Base-by-base conservation (phyloP, 2,797 vertebrate genomes). In the Paguma larvata region DNA sequence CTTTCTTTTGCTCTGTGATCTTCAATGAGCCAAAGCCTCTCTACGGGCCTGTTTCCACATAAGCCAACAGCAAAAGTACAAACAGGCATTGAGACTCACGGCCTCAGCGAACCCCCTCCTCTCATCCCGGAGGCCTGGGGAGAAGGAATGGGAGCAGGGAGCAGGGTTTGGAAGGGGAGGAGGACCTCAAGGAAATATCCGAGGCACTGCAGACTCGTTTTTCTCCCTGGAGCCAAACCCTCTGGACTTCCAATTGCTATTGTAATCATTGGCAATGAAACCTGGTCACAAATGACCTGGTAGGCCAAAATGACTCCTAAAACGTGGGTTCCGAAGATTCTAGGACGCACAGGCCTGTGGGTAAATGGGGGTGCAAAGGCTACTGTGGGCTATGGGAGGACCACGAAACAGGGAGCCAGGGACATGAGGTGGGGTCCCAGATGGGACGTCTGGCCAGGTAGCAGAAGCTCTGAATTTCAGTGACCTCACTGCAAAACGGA, bases 1-100 rank as follows among this genome's bases (percentile, higher is more conserved):
- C 51, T 53, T 46, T 87, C 65, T 67, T 94, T 73, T 30, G 86
- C 48, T 93, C 65, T 91, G 68, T 62, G 46, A 87, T 80, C 48
- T 44, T 44, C 48, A 9, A n/a, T 13, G 23, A 94, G 44, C 46
- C 77, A 78, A 72, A 92, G 34, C 32, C 34, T 92, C 53, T 83
- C 87, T 88, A 12, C 3, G 3, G 65, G 21, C 46, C 77, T 92
- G 92, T 88, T 63, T 82, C 80, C 67, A 68, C 63, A 83, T n/a
- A 6, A 53, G 12, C 46, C 78, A 86, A 87, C 6, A 85, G 53
- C 34, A 89, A 41, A 91, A 73, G 19, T 63, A 72, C 67, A 85
- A 1, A 56, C 34, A 46, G 82, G 46, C 67, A 32, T 14, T 30
- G 0, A 4, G 32, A 56, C 16, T 38, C 18, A 30, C 19, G 11